Base-by-base conservation (phyloP, 2,888 invertebrate species). In the Trisateles emortualis region DNA sequence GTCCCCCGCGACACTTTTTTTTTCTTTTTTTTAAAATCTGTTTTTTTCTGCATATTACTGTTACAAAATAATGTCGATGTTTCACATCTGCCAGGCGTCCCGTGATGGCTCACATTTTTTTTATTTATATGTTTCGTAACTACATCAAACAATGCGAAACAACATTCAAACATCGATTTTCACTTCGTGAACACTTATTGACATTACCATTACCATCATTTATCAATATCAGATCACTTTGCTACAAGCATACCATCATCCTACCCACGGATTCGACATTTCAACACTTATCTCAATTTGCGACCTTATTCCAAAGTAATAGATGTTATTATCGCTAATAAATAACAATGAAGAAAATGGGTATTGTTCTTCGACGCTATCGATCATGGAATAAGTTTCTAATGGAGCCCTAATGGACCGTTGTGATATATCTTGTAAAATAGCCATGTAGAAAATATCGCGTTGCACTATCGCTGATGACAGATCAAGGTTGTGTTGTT, bases 361-460 rank as follows among this genome's bases (percentile, higher is more conserved):
- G 56, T 48, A 60, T 73, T 73, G 70, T 75, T 77, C 62, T 60
- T 51, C 35, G 42, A 46, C 49, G 19, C 48, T 52, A 76, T 76
- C 72, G 63, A 77, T 77, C 70, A 69, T 67, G 51, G 59, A 46
- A 35, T 56, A 59, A 47, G 40, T 29, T 46, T 45, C 51, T 67
- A 70, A 74, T 68, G 63, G 67, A 53, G 61, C 50, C 55, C 42
- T 75, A 74, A 75, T 73, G 64, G 59, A 52, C 53, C 43, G 40
- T 51, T 45, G 47, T 52, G 48, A 59, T 66, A 60, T 50, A 19
- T 41, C 55, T 53, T 29, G 45, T 22, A 49, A 49, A 45, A 56
- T 48, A 22, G 54, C 49, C 52, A 36, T 56, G 16, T 19, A 35
- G 17, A 55, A 52, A 50, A 50, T 35, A 43, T 38, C 47, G 29